These are phyloP conservation scores for Astyanax mexicanus DNA, from an alignment of 2,797 vertebrate genomes.

Conservation along the genomic window DNA sequence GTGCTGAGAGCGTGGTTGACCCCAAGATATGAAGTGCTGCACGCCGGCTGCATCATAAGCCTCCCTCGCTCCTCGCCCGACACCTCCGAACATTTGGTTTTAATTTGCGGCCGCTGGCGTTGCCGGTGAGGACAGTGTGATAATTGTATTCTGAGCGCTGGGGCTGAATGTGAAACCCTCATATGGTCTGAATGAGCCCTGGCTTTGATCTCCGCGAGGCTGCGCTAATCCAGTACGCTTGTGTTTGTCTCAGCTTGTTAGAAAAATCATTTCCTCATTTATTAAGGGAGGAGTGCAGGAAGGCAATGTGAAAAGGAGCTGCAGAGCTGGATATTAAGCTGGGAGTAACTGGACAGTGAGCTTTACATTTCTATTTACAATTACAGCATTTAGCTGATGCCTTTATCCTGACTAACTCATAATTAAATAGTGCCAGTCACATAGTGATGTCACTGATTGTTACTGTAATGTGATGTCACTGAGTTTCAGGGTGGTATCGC, in stretches of 20 bases:
- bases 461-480: too few species aligned
- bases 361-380: not conserved
- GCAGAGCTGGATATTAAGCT: not conserved
- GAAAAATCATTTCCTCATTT: constrained; percentile 32
- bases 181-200: constrained; percentile 18
- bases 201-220: constrained; percentile 46
- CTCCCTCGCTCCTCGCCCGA: constrained; percentile 19
- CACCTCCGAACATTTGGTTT: constrained; percentile 46
- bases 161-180: constrained; percentile 19
- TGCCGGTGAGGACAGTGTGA: constrained; percentile 36
- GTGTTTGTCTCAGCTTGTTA: constrained; percentile 49
- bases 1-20: not conserved
- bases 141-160: constrained; percentile 42
- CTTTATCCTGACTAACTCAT: too few species aligned
- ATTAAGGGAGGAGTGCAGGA: constrained; percentile 7
- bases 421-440: too few species aligned
- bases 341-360: not conserved
- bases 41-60: constrained; percentile 18
- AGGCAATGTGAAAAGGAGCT: constrained; percentile 1
- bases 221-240: constrained; percentile 26
- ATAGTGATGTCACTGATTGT: too few species aligned
- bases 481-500: too few species aligned
- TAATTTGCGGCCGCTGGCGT: constrained; percentile 10
- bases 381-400: too few species aligned
- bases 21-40: constrained; percentile 26